Evolutionary conservation across 1,140 invertebrate species (phyloP), one percentile per base, ranked within the genome.

Genomic region (Formica exsecta): DNA sequence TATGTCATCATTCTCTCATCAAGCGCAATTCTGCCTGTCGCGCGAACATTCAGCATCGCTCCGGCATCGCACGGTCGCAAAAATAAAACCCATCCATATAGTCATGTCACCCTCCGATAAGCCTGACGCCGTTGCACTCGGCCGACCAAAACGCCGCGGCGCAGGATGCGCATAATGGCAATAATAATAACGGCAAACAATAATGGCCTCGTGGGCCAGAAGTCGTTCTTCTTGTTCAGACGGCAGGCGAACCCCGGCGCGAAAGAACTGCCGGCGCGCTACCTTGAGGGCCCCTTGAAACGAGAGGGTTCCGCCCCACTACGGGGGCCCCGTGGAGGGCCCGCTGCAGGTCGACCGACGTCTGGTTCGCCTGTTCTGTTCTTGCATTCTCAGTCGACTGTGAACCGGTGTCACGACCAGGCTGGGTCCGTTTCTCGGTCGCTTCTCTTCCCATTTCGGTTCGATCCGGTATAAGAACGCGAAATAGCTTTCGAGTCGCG

Each of bases 291-390:
- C 71, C 80, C 54, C 11, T 38, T 83, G 76, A 64, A 89, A 81
- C 76, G 84, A 83, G 76, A 74, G 87, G 85, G 84, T 44, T 61
- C 44, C 4, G 65, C 90, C 90, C 90, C 83, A 86, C 90, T 59
- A 80, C 8, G 3, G 4, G 54, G 86, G 71, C 73, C 83, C 62
- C 71, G 5, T 44, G 54, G 41, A 88, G 89, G 89, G 84, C 83
- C 83, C 48, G 71, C 16, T 75, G 51, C 83, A 86, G 83, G 84
- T 85, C 86, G 83, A 22, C 70, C 71, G 65, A 77, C 75, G 48
- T 66, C 51, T 32, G 80, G 32, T 73, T 64, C 80, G 74, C 62
- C 32, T 5, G 51, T 65, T 68, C 68, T 57, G 51, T 65, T 68
- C 68, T 57, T 81, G 41, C 51, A 36, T 86, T 64, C 79, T 87